Evolutionary conservation across 35 echinoderm and acorn worm species (phyloP).

Genomic region (Patiria miniata): DNA sequence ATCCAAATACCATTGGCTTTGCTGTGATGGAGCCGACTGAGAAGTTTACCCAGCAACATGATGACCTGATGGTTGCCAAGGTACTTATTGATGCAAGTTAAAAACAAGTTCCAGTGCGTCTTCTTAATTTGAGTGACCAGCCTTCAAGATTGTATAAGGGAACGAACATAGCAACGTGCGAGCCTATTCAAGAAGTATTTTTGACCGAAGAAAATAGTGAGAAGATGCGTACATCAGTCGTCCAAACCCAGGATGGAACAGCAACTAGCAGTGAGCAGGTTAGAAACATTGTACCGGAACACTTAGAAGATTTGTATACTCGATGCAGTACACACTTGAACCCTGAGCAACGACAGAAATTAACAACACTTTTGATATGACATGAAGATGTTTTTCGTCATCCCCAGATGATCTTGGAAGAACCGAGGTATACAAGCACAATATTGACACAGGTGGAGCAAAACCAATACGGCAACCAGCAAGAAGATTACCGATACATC

Average conservation of each 20-base stretch:
- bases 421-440: not conserved
- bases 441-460: not conserved
- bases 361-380: not conserved
- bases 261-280: not conserved
- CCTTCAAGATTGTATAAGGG: not conserved
- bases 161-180: not conserved
- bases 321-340: not conserved
- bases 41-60: not conserved
- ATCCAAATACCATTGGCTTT: not conserved
- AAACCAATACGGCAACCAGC: constrained; percentile 12
- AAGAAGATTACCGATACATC: not conserved
- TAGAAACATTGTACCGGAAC: not conserved
- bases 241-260: not conserved
- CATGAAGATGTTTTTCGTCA: not conserved
- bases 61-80: constrained; percentile 13
- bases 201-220: not conserved
- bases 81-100: not conserved
- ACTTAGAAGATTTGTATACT: constrained; percentile 18
- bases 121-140: not conserved
- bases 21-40: not conserved
- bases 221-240: not conserved
- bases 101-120: not conserved
- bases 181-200: not conserved
- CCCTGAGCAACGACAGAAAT: not conserved
- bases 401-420: not conserved